Base-by-base conservation (phyloP, 2,113 vertebrate genomes). In the Gallinago paraguaiae region DNA sequence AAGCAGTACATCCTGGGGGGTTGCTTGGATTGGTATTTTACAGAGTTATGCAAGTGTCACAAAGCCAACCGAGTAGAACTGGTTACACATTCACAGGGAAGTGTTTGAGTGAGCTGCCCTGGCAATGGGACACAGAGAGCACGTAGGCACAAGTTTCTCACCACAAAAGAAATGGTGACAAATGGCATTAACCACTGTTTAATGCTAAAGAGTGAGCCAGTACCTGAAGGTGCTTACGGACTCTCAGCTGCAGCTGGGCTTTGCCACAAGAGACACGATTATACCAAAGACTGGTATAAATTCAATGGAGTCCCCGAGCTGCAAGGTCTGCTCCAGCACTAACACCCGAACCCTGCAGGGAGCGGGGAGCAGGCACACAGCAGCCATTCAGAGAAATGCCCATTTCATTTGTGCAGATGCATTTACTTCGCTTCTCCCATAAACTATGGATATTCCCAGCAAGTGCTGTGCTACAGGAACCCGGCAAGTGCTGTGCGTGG, bases 391-490 rank as follows among this genome's bases (percentile, higher is more conserved):
- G 54, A 35, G 24, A 74, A 88, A 30, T 8, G 3, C 0, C 14
- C 4, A 1, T 33, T 39, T 68, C 13, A 23, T 53, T 54, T 13
- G 56, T 4, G 8, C 31, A 27, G 30, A 27, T 31, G 53, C 30
- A 5, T 17, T 41, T 12, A 45, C 10, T 69, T 48, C 1, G 9
- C 27, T 28, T 19, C 72, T 83, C 53, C 77, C 53, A 33, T 15
- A 8, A 27, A 14, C 28, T 16, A 33, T 6, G 35, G 56, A 18
- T 50, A 17, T 25, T 39, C 61, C 43, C 45, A 63, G 75, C 37
- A 39, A 53, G 48, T 30, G 13, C 5, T 5, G 24, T 5, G 33
- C 61, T 11, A 3, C 0, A 0, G 8, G 25, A 88, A 17, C 33
- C 39, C 25, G 68, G 71, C 33, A 37, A 50, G 2, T 0, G 15